phyloP scores from a whole-genome alignment of 2,888 invertebrate species.

The Papilio demoleus region DNA sequence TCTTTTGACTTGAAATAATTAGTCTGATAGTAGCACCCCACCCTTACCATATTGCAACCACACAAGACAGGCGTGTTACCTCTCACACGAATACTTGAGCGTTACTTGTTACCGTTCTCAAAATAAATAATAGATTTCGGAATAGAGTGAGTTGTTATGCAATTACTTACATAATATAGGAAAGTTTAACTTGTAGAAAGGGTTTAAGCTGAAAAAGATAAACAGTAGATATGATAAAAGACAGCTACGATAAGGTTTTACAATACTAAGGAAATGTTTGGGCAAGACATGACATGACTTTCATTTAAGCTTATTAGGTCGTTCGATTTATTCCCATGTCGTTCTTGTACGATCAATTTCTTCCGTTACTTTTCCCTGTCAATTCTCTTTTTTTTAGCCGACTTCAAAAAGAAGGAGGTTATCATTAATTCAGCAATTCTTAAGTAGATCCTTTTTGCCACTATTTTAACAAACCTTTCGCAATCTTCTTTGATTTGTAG shows the following conservation, averaged over 20 bases:
- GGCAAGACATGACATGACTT: constrained; percentile 8
- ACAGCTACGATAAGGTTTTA: constrained; percentile 1
- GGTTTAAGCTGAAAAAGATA: constrained; percentile 24
- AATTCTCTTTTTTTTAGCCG: too few relatives aligned
- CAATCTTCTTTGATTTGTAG: too few relatives aligned
- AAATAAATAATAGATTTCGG: constrained; percentile 37
- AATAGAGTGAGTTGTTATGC: constrained; percentile 17
- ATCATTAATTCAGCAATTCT: too few relatives aligned
- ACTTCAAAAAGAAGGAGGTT: too few relatives aligned
- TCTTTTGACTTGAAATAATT: neutral
- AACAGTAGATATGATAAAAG: constrained; percentile 28
- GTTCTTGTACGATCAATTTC: too few relatives aligned
- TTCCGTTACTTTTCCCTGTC: too few relatives aligned
- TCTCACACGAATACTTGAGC: constrained; percentile 33
- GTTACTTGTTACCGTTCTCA: constrained; percentile 27
- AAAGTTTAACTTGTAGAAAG: constrained; percentile 26
- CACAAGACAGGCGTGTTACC: constrained; percentile 32
- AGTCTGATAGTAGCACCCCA: constrained; percentile 17
- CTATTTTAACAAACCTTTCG: too few relatives aligned
- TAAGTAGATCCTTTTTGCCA: too few relatives aligned
- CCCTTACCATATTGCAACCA: constrained; percentile 35
- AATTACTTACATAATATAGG: constrained; percentile 6
- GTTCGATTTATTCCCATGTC: neutral
- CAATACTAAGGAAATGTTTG: constrained; percentile 30
- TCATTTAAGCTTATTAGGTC: constrained; percentile 1